These are phyloP conservation scores for Amphimedon queenslandica DNA, from an alignment of 37 sponge, comb jelly and placozoan genomes.

Conservation along the genomic window DNA sequence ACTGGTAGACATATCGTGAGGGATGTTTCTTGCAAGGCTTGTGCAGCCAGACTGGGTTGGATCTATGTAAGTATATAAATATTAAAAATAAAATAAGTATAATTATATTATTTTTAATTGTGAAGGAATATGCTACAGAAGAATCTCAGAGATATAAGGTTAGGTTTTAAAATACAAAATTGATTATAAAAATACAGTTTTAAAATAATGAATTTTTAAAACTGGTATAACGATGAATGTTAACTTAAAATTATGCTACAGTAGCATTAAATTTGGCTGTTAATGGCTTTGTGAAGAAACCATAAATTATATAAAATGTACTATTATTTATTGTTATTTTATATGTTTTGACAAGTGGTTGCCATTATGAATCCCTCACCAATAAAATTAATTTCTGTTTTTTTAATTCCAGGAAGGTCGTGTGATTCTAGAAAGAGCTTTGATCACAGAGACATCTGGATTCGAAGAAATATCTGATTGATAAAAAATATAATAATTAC, in stretches of 20 bases:
- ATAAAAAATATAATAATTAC: no score
- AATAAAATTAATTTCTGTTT: neutral
- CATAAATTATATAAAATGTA: no score
- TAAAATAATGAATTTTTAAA: no score
- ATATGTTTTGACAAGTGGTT: no score
- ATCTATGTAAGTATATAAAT: slow-evolving; percentile 77
- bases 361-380: no score
- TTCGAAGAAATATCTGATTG: slow-evolving; percentile 86
- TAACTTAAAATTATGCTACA: no score
- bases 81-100: neutral
- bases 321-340: no score
- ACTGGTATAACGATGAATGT: no score
- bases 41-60: slow-evolving; percentile 95
- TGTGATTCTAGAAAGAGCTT: slow-evolving; percentile 95
- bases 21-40: slow-evolving; percentile 93
- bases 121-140: slow-evolving; percentile 93
- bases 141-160: slow-evolving; percentile 98
- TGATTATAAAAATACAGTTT: no score
- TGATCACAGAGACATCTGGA: slow-evolving; percentile 91
- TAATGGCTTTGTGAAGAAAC: no score
- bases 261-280: no score
- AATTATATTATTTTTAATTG: neutral
- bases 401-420: slow-evolving; percentile 74
- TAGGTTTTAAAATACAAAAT: neutral
- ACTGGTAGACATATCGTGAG: slow-evolving; percentile 93